phyloP scores from a whole-genome alignment of 53 echinoderm and acorn worm genomes.

The Pentamera pediparva region DNA sequence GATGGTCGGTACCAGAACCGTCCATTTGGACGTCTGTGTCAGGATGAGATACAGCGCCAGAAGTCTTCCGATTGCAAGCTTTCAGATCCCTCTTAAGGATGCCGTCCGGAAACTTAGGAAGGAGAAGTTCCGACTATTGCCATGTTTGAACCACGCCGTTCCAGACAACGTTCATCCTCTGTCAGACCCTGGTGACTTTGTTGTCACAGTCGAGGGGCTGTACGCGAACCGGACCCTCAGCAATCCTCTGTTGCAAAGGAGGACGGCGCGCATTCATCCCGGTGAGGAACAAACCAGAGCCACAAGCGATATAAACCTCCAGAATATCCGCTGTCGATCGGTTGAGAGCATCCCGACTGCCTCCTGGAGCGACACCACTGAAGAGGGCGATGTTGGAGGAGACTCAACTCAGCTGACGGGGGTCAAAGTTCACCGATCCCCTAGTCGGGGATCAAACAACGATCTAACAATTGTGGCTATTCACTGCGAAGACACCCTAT shows the following conservation, averaged over 20 bases:
- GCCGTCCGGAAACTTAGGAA: slow-evolving; percentile 82
- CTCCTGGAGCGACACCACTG: slow-evolving; percentile 18
- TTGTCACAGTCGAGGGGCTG: slow-evolving; percentile 81
- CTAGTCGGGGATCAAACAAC: not conserved
- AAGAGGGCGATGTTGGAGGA: slow-evolving; percentile 35
- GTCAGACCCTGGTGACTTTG: slow-evolving; percentile 74
- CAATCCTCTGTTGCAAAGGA: slow-evolving; percentile 65
- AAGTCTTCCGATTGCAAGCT: slow-evolving; percentile 74
- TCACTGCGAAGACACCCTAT: slow-evolving; percentile 27
- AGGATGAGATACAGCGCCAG: slow-evolving; percentile 80
- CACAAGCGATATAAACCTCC: slow-evolving; percentile 76
- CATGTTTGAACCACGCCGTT: slow-evolving; percentile 81
- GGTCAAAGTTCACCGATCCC: slow-evolving; percentile 31
- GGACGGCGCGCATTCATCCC: slow-evolving; percentile 27
- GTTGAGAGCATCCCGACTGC: slow-evolving; percentile 79
- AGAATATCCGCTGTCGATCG: slow-evolving; percentile 68
- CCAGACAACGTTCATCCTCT: slow-evolving; percentile 89
- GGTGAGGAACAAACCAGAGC: slow-evolving; percentile 49
- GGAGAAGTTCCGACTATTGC: slow-evolving; percentile 55
- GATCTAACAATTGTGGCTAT: slow-evolving; percentile 37
- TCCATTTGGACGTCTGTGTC: slow-evolving; percentile 77
- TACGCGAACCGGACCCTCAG: slow-evolving; percentile 81
- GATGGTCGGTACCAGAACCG: slow-evolving; percentile 51
- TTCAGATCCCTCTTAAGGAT: slow-evolving; percentile 72
- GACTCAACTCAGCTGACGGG: too few species aligned